Base-by-base conservation (phyloP, 2,113 vertebrate genomes). In the Cacatua alba region DNA sequence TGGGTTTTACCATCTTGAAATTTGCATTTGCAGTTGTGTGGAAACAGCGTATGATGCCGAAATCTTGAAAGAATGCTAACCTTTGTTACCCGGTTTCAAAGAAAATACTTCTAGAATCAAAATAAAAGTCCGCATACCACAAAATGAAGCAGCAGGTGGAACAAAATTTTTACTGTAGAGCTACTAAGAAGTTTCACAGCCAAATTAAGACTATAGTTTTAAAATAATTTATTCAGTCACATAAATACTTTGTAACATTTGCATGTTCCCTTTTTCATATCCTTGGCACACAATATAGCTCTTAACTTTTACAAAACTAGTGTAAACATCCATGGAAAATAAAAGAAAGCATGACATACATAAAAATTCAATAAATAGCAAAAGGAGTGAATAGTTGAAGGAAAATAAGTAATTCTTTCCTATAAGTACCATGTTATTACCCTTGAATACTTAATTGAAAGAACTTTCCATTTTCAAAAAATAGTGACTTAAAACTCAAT, bases 221-320 rank as follows among this genome's bases (percentile, higher is more conserved):
- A 94, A 98, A 97, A 55, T 96, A 97, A 96, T 98, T 98, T 98
- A 98, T 98, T 98, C 94, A 25, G 62, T 97, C 96, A 97, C 93
- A 98, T 97, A 97, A 98, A 98, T 97, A 98, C 67, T 97, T 55
- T 97, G 55, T 95, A 97, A 97, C 93, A 98, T 95, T 85, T 93
- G 82, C 55, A 48, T 91, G 84, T 97, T 97, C 88, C 97, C 94
- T 97, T 97, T 97, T 95, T 84, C 95, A 95, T 81, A 95, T 97
- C 82, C 94, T 97, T 97, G 97, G 96, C 96, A 98, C 93, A 95
- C 92, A 94, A 97, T 97, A 97, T 95, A 96, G 85, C 92, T 97
- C 91, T 97, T 82, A 92, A 90, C 78, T 96, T 65, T 97, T 97
- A 97, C 92, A 97, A 97, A 98, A 97, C 90, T 94, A 97, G 76